Evolutionary conservation across 1,140 invertebrate species (phyloP), one percentile per base, ranked within the genome.

Genomic region (Camponotus vicinus): DNA sequence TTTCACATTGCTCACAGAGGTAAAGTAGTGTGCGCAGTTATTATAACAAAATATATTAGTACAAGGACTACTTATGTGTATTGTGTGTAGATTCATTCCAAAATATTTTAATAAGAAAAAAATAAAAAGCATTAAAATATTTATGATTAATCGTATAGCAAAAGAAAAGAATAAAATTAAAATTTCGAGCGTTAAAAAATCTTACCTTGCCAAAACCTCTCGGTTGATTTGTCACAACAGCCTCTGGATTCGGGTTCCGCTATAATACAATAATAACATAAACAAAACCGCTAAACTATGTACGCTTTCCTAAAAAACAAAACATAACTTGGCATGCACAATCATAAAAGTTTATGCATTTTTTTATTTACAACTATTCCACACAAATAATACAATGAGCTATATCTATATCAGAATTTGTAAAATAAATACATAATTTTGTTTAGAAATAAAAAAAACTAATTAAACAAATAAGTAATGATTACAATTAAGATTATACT

Each of bases 251-350:
- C 93, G 85, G 93, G 94, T 94, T 91, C 94, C 92, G 93, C 94
- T 95, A 95, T 91, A 95, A 95, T 95, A 95, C 89, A 92, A 94
- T 92, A 94, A 94, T 92, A 94, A 95, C 94, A 91, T 95, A 94
- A 94, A 95, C 92, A 93, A 94, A 95, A 94, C 92, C 92, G 92
- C 94, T 94, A 94, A 93, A 90, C 93, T 94, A 94, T 90, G 42
- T 87, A 90, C 88, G 89, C 86, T 82, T 87, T 92, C 92, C 45
- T 80, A 90, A 83, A 86, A 89, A 69, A 67, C 42, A 77, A 79
- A 77, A 85, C 11, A 59, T 63, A 76, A 59, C 1, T 57, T 85
- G 49, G 86, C 89, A 79, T 80, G 87, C 64, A 64, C 49, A 15
- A 83, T 32, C 34, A 64, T 42, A 78, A 86, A 59, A 66, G 45